phyloP scores from a whole-genome alignment of 2,797 vertebrate genomes.

The Nothura maculosa region DNA sequence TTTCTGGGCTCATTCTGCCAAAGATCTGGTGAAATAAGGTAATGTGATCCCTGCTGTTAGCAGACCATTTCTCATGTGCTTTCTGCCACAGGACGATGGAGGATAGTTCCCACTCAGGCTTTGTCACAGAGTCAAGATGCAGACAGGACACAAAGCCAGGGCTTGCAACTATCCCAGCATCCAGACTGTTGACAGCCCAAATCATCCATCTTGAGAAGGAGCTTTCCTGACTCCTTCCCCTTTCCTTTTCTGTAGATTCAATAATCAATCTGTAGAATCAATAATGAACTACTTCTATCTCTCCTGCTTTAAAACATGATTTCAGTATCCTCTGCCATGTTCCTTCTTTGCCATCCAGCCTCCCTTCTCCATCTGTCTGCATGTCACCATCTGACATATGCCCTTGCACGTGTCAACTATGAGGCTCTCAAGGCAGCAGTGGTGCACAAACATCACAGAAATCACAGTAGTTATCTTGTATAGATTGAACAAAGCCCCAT shows the following conservation, averaged over 20 bases:
- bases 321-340: neutral
- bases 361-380: neutral
- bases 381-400: rapidly evolving
- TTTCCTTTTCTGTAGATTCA: neutral
- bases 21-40: neutral
- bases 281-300: neutral
- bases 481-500: neutral
- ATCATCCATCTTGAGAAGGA: neutral
- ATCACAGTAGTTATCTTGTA: neutral
- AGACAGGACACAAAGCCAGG: neutral
- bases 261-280: neutral
- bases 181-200: neutral
- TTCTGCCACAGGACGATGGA: rapidly evolving
- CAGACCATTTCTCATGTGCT: neutral
- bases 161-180: neutral
- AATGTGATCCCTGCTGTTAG: neutral
- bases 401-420: neutral
- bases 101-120: neutral
- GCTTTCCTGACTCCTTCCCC: neutral
- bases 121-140: neutral
- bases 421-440: rapidly evolving
- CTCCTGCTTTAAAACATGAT: neutral
- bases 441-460: neutral
- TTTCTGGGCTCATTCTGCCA: neutral
- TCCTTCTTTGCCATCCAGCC: neutral